Percentiles rank a stretch among this genome's conserved stretches.
These are phyloP conservation scores for Sebastes itinus DNA, from an alignment of 2,797 vertebrate species.

Conservation along the genomic window DNA sequence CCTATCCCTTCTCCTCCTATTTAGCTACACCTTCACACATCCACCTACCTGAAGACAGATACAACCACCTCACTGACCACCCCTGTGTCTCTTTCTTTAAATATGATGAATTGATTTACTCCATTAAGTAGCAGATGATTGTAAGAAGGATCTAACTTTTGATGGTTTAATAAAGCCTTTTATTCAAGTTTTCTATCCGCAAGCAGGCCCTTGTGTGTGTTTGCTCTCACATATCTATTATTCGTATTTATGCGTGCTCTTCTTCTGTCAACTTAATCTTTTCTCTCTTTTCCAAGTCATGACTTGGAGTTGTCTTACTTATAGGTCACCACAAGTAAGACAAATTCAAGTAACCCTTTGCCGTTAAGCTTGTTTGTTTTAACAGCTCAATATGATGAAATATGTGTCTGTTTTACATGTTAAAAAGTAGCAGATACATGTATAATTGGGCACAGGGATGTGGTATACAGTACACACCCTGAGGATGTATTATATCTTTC, in stretches of 20 bases:
- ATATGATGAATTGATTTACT: slow-evolving; percentile 70
- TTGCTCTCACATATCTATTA: slow-evolving; percentile 28
- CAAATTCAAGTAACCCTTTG: neutral
- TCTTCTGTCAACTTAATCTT: neutral
- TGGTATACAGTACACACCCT: neutral
- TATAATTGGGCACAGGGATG: neutral
- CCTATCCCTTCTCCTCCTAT: slow-evolving; percentile 16
- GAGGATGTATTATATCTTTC: neutral
- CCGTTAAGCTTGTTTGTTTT: slow-evolving; percentile 2
- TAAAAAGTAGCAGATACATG: neutral
- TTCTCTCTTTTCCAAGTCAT: neutral
- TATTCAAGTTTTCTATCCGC: slow-evolving; percentile 68
- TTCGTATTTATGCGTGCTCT: neutral
- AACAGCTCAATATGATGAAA: neutral
- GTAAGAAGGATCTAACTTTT: slow-evolving; percentile 54
- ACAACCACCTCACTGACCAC: slow-evolving; percentile 27
- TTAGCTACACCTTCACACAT: slow-evolving; percentile 37
- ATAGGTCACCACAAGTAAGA: neutral
- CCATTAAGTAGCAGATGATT: slow-evolving; percentile 63
- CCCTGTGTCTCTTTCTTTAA: slow-evolving; percentile 30
- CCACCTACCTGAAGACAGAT: slow-evolving; percentile 21
- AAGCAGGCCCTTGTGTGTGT: neutral
- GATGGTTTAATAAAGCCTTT: slow-evolving; percentile 72
- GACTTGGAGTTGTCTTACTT: neutral
- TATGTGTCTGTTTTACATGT: neutral